A percentile compares a stretch with the other conserved stretches of the same genome.
Conservation (phyloP, 1,140 invertebrate genomes). For the Pinna nobilis region DNA sequence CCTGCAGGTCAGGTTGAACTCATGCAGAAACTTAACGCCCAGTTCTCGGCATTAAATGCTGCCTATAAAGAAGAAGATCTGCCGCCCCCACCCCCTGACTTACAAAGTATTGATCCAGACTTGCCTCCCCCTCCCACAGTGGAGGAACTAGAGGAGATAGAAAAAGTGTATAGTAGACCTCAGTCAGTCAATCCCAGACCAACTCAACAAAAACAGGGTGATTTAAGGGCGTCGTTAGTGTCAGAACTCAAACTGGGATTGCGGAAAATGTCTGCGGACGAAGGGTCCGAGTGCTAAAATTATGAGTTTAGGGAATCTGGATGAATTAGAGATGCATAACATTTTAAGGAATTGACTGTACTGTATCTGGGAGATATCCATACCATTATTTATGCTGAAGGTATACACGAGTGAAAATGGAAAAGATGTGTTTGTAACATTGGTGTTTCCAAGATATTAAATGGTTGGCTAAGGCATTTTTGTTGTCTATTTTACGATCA, state of each 20-base stretch:
- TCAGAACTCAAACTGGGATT: conserved; percentile 45
- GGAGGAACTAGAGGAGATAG: conserved; percentile 61
- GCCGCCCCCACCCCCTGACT: conserved; percentile 14
- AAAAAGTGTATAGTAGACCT: conserved; percentile 50
- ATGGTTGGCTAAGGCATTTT: too few relatives aligned
- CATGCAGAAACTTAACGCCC: conserved; percentile 85
- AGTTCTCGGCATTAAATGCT: conserved; percentile 76
- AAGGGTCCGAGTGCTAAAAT: conserved; percentile 40
- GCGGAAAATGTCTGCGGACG: conserved; percentile 25
- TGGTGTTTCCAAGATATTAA: too few relatives aligned
- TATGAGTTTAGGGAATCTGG: too few relatives aligned
- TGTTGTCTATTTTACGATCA: too few relatives aligned
- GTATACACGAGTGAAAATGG: too few relatives aligned
- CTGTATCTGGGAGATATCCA: too few relatives aligned
- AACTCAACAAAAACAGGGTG: neutral
- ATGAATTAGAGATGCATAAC: too few relatives aligned
- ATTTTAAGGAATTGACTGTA: too few relatives aligned
- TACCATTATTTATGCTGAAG: too few relatives aligned
- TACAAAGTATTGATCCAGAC: conserved; percentile 42
- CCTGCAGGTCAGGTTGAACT: conserved; percentile 73
- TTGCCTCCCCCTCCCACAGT: conserved; percentile 61
- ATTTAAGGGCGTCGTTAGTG: conserved; percentile 38
- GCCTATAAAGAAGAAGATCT: conserved; percentile 5
- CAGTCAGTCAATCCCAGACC: conserved; percentile 42
- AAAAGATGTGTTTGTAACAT: too few relatives aligned